Conservation (phyloP, 2,888 invertebrate species). For the Leucophenga maculata region DNA sequence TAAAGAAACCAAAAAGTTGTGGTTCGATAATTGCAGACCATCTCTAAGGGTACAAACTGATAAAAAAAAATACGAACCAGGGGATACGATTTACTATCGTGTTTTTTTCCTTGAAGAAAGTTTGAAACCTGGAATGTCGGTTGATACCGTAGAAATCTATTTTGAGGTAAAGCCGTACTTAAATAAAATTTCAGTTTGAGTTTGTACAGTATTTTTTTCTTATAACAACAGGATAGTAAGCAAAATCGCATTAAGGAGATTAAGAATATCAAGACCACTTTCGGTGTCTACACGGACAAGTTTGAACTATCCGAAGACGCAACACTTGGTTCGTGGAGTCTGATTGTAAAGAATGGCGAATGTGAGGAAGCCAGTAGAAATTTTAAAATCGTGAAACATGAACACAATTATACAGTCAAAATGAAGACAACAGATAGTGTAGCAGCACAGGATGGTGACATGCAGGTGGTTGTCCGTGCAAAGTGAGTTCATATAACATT, state of each 20-base stretch:
- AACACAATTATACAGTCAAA: conserved; percentile 92
- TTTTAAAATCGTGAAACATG: conserved; percentile 87
- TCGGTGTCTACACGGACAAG: conserved; percentile 80
- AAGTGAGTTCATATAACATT: conserved; percentile 53
- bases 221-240: conserved; percentile 78
- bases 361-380: conserved; percentile 54
- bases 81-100: conserved; percentile 83
- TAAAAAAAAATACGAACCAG: conserved; percentile 91
- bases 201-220: not conserved
- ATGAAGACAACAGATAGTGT: conserved; percentile 86
- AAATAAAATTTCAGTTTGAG: not conserved
- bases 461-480: conserved; percentile 80
- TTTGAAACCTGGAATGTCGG: conserved; percentile 78
- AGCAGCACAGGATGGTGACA: conserved; percentile 85
- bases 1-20: conserved; percentile 81
- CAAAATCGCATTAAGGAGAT: conserved; percentile 89
- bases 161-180: conserved; percentile 77
- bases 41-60: conserved; percentile 90
- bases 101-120: conserved; percentile 77
- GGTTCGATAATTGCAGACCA: conserved; percentile 73
- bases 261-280: conserved; percentile 74
- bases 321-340: conserved; percentile 90
- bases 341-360: conserved; percentile 49
- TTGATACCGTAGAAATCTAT: conserved; percentile 76
- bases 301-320: conserved; percentile 83